These are phyloP conservation scores for Drosophila equinoxialis DNA, from an alignment of 1,140 invertebrate species.

Conservation along the genomic window DNA sequence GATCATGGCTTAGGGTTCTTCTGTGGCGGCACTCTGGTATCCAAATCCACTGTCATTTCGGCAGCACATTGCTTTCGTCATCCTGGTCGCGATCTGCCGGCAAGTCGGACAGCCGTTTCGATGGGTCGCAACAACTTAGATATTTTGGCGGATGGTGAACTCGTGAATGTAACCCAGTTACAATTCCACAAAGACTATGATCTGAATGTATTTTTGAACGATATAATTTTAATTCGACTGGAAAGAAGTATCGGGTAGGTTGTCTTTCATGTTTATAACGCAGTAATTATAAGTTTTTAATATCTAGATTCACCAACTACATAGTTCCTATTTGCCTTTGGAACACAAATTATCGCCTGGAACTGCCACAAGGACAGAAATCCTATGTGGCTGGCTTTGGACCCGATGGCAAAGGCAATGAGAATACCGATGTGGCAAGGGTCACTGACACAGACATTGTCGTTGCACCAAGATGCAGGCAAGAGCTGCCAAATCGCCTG, in stretches of 20 bases:
- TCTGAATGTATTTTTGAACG: conserved; percentile 73
- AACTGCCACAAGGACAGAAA: conserved; percentile 39
- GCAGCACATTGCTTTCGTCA: conserved; percentile 82
- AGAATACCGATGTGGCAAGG: conserved; percentile 83
- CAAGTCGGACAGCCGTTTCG: conserved; percentile 64
- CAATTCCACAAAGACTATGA: conserved; percentile 83
- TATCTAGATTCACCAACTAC: conserved; percentile 64
- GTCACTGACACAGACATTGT: conserved; percentile 85
- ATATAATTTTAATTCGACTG: conserved; percentile 83
- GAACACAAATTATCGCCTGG: conserved; percentile 62
- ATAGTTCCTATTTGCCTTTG: conserved; percentile 86
- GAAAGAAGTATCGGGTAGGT: conserved; percentile 66
- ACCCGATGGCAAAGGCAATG: conserved; percentile 83
- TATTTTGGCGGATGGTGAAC: conserved; percentile 66
- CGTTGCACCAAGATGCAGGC: conserved; percentile 84
- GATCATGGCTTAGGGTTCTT: conserved; percentile 48
- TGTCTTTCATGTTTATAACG: no score
- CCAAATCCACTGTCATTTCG: conserved; percentile 84
- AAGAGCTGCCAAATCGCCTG: conserved; percentile 49
- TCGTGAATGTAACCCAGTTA: conserved; percentile 72
- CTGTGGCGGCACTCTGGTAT: conserved; percentile 85
- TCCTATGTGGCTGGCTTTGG: conserved; percentile 86
- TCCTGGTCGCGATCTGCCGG: conserved; percentile 49
- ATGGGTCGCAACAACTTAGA: conserved; percentile 82
- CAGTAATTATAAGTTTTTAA: not conserved